phyloP scores from a whole-genome alignment of 2,797 vertebrate genomes.

The Poeciliopsis paucimaculata region DNA sequence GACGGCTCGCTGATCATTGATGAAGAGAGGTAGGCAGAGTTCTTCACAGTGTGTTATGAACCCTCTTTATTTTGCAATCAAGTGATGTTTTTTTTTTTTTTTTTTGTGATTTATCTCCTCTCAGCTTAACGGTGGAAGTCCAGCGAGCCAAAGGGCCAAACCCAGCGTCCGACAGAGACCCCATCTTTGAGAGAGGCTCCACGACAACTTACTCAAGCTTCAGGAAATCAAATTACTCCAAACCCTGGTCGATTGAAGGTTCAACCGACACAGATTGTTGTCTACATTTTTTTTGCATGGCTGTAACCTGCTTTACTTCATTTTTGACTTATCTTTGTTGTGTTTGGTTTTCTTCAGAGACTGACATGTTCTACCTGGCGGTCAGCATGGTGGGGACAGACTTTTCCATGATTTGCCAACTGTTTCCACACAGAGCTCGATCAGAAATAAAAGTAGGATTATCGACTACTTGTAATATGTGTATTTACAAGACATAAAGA shows the following conservation, averaged over 20 bases:
- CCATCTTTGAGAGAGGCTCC: constrained; percentile 96
- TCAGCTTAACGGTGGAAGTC: constrained; percentile 96
- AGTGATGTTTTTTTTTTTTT: background rate
- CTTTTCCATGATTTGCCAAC: constrained; percentile 95
- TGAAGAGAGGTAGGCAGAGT: constrained; percentile 89
- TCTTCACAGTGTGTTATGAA: background rate
- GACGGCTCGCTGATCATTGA: constrained; percentile 97
- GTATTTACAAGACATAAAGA: background rate
- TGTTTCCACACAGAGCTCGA: constrained; percentile 94
- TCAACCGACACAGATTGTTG: background rate
- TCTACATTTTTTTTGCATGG: no score
- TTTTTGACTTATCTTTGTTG: constrained; percentile 5
- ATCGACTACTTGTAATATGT: background rate
- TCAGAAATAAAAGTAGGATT: constrained; percentile 92
- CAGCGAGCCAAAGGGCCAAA: constrained; percentile 89
- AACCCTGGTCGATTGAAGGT: constrained; percentile 96
- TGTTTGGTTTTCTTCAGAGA: constrained; percentile 81
- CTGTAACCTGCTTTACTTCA: background rate
- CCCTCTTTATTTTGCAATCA: background rate
- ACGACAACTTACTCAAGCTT: constrained; percentile 98
- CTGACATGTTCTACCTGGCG: constrained; percentile 97
- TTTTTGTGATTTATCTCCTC: constrained; percentile 20
- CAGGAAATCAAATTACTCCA: constrained; percentile 87
- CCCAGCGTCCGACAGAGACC: constrained; percentile 88
- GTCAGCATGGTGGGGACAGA: constrained; percentile 99